These are phyloP conservation scores for Scaptomyza graminum DNA, from an alignment of 1,140 invertebrate species.

Conservation along the genomic window DNA sequence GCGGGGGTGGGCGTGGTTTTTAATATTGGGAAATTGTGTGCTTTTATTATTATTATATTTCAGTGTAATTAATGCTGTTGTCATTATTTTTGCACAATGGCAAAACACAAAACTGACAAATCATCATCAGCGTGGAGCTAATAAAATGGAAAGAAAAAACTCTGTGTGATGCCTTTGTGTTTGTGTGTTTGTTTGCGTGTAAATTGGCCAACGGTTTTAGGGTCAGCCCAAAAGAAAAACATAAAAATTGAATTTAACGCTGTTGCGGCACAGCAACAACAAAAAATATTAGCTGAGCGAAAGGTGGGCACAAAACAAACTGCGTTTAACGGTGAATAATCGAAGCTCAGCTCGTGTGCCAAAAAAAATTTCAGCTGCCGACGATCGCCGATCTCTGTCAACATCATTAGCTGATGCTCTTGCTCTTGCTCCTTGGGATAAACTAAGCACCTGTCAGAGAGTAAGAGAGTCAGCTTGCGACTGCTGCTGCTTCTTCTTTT, in stretches of 20 bases:
- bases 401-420: background rate
- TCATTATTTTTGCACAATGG: slow-evolving; percentile 46
- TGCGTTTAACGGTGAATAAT: slow-evolving; percentile 22
- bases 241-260: background rate
- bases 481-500: slow-evolving; percentile 16
- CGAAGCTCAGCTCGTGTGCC: slow-evolving; percentile 11
- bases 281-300: slow-evolving; percentile 10
- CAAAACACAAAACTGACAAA: slow-evolving; percentile 44
- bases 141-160: slow-evolving; percentile 9
- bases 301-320: slow-evolving; percentile 12
- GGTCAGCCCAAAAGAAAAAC: slow-evolving; percentile 29
- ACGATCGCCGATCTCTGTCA: background rate
- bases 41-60: slow-evolving; percentile 6
- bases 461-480: background rate
- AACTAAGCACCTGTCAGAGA: slow-evolving; percentile 6
- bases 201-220: slow-evolving; percentile 32
- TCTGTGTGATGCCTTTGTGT: slow-evolving; percentile 1
- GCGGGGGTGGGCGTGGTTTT: background rate
- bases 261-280: background rate
- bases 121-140: slow-evolving; percentile 23
- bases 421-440: slow-evolving; percentile 15
- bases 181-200: background rate
- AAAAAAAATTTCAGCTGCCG: slow-evolving; percentile 5
- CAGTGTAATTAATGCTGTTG: slow-evolving; percentile 9
- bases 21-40: background rate